These are phyloP conservation scores for Drosophila arizonae DNA, from an alignment of 1,140 invertebrate genomes.

Conservation along the genomic window DNA sequence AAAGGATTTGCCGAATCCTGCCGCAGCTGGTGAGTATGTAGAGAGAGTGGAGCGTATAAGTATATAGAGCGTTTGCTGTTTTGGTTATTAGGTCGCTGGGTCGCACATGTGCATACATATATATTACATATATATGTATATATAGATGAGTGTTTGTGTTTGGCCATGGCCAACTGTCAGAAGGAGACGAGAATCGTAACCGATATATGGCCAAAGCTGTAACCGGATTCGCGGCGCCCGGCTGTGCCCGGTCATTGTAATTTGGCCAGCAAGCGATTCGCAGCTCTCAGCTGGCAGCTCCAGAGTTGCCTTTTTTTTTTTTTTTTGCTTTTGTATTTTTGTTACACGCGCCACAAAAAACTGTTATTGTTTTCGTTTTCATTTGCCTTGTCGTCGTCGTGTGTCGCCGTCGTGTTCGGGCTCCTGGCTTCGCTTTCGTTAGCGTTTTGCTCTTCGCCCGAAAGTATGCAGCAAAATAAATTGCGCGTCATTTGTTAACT, in stretches of 20 bases:
- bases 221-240: slow-evolving; percentile 45
- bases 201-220: slow-evolving; percentile 37
- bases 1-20: neutral
- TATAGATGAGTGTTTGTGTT: slow-evolving; percentile 1
- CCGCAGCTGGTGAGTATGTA: slow-evolving; percentile 17
- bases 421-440: neutral
- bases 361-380: slow-evolving; percentile 1
- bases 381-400: neutral
- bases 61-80: neutral
- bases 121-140: neutral
- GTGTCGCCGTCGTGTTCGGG: neutral
- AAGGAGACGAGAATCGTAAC: slow-evolving; percentile 36
- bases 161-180: slow-evolving; percentile 41
- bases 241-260: slow-evolving; percentile 30
- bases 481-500: slow-evolving; percentile 2
- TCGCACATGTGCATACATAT: neutral
- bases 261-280: slow-evolving; percentile 32
- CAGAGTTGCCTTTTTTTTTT: neutral
- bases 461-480: slow-evolving; percentile 11
- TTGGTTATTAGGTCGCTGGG: slow-evolving; percentile 42
- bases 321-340: neutral
- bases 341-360: neutral
- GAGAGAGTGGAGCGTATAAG: neutral
- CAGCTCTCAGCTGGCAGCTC: neutral
- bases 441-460: neutral